These are phyloP conservation scores for Brachionus koreanus DNA, from an alignment of 1,140 invertebrate genomes.

Conservation along the genomic window DNA sequence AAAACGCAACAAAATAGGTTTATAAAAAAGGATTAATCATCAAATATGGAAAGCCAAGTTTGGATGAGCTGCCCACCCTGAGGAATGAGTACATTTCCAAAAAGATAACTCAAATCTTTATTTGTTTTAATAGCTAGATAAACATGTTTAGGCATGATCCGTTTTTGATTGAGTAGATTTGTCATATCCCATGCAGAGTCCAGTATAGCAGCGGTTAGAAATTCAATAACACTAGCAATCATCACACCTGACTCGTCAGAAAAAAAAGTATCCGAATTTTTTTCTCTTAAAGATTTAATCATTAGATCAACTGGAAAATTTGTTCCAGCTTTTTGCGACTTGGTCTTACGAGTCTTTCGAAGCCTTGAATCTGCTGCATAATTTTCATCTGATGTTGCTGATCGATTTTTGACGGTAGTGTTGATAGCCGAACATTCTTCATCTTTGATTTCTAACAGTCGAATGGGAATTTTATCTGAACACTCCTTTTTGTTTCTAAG, in stretches of 20 bases:
- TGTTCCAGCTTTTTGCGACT: background rate
- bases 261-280: background rate
- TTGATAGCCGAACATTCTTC: background rate
- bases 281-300: background rate
- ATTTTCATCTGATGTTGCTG: background rate
- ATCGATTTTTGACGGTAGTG: background rate
- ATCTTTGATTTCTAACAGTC: background rate
- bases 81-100: background rate
- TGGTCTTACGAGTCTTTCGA: background rate
- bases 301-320: background rate
- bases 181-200: background rate
- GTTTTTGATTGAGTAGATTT: background rate
- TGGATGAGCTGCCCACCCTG: background rate
- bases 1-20: background rate
- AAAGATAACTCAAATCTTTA: background rate
- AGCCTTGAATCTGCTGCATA: background rate
- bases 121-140: background rate
- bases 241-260: background rate
- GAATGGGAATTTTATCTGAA: background rate
- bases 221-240: background rate
- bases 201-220: background rate
- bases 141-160: background rate
- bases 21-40: background rate
- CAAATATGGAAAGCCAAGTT: background rate
- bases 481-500: background rate